Evolutionary conservation across 2,113 vertebrate species (phyloP), one percentile per base, ranked within the genome.

Genomic region (Dasyornis broadbenti): DNA sequence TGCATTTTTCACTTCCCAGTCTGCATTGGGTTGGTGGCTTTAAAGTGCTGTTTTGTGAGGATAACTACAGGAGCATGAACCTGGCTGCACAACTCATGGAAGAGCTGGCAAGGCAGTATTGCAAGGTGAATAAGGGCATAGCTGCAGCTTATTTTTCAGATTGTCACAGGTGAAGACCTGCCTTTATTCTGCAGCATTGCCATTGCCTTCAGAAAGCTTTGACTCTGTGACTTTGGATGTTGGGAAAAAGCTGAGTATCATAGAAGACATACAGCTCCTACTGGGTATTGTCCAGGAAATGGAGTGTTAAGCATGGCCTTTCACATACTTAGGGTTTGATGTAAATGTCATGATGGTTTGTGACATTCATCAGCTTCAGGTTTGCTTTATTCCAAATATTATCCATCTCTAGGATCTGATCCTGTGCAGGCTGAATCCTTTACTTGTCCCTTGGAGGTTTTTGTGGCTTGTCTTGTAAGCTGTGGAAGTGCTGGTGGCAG

Each of bases 211-310:
- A 8, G 96, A 96, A 91, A 98, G 97, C 69, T 97, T 99, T 10
- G 98, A 99, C 20, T 86, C 96, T 56, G 97, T 99, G 63, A 94
- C 99, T 95, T 99, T 98, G 61, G 98, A 99, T 96, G 94, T 99
- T 97, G 99, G 99, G 47, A 99, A 98, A 95, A 99, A 99, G 96
- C 98, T 99, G 96, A 97, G 97, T 94, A 97, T 98, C 82, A 98
- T 97, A 79, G 92, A 97, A 85, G 97, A 98, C 91, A 97, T 97
- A 89, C 68, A 96, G 63, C 75, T 96, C 7, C 94, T 99, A 35
- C 98, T 98, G 14, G 60, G 90, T 78, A 97, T 98, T 93, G 96
- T 99, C 26, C 91, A 92, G 72, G 99, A 99, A 98, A 99, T 98
- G 97, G 98, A 98, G 96, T 99, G 98, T 98, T 99, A 95, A 13